A percentile compares a stretch with the other conserved stretches of the same genome.
These are phyloP conservation scores for Anseranas semipalmata DNA, from an alignment of 2,113 vertebrate genomes.

Conservation along the genomic window DNA sequence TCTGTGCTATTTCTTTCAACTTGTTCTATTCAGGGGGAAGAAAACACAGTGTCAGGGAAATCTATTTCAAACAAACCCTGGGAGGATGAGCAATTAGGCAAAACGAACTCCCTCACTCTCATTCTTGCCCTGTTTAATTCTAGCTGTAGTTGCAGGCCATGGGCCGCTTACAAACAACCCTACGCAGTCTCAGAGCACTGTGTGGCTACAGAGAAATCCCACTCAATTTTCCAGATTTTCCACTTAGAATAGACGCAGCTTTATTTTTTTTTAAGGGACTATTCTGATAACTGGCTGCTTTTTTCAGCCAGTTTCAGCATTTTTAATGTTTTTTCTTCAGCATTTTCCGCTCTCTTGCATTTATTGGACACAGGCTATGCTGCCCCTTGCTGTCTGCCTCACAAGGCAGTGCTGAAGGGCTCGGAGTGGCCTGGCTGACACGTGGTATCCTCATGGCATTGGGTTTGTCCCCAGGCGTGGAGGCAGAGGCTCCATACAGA, in stretches of 20 bases:
- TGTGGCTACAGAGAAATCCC: not conserved
- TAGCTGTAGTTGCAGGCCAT: not conserved
- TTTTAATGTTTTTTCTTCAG: too few relatives aligned
- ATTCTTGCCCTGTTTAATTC: not conserved
- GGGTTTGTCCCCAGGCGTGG: not conserved
- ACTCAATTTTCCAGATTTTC: not conserved
- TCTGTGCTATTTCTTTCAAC: not conserved
- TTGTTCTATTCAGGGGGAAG: not conserved
- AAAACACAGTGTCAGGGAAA: not conserved
- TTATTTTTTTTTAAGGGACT: not conserved
- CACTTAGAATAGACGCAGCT: not conserved
- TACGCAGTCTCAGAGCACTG: not conserved
- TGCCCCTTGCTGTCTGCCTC: not conserved
- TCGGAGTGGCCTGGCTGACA: not conserved
- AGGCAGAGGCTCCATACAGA: not conserved
- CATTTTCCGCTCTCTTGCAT: not conserved
- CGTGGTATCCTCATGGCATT: not conserved
- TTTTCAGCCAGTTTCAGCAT: too few relatives aligned
- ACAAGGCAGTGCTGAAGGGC: not conserved
- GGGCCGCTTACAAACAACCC: accelerated
- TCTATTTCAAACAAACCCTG: not conserved
- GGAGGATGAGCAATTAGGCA: not conserved
- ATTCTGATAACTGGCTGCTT: not conserved
- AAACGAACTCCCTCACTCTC: not conserved
- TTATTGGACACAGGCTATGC: not conserved